Conservation (phyloP, 2,888 invertebrate species). For the Blastobasis adustella region DNA sequence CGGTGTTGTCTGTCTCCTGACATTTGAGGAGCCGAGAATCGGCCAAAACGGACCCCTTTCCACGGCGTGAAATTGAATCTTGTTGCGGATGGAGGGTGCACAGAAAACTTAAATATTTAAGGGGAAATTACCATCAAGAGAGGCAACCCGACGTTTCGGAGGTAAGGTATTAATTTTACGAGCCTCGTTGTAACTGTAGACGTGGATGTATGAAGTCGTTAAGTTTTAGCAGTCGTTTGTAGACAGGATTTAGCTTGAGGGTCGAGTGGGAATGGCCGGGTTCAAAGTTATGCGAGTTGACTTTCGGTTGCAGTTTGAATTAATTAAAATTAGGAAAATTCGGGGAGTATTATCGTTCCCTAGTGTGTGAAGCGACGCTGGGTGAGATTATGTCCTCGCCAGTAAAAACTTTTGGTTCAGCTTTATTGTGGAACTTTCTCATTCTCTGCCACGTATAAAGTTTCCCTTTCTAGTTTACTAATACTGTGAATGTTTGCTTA, state of each 20-base stretch:
- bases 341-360: constrained; percentile 34
- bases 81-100: constrained; percentile 66
- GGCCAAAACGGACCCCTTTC: constrained; percentile 61
- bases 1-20: constrained; percentile 56
- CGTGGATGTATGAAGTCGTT: constrained; percentile 63
- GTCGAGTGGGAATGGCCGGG: constrained; percentile 22
- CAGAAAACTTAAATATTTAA: constrained; percentile 72
- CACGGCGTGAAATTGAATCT: constrained; percentile 73
- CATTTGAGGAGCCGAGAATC: constrained; percentile 61
- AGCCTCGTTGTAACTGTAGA: constrained; percentile 56
- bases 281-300: constrained; percentile 34
- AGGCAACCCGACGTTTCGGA: constrained; percentile 49
- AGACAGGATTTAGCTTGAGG: constrained; percentile 42
- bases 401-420: constrained; percentile 46
- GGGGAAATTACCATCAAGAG: constrained; percentile 62
- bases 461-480: constrained; percentile 19
- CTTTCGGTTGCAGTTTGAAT: constrained; percentile 40
- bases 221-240: constrained; percentile 61
- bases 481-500: not conserved
- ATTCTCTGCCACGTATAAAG: not conserved
- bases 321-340: constrained; percentile 60
- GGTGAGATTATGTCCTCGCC: constrained; percentile 39
- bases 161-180: constrained; percentile 72
- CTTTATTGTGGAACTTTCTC: constrained; percentile 6
- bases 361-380: constrained; percentile 21